Evolutionary conservation across 1,140 invertebrate species (phyloP).

Genomic region (Meloidogyne exigua): DNA sequence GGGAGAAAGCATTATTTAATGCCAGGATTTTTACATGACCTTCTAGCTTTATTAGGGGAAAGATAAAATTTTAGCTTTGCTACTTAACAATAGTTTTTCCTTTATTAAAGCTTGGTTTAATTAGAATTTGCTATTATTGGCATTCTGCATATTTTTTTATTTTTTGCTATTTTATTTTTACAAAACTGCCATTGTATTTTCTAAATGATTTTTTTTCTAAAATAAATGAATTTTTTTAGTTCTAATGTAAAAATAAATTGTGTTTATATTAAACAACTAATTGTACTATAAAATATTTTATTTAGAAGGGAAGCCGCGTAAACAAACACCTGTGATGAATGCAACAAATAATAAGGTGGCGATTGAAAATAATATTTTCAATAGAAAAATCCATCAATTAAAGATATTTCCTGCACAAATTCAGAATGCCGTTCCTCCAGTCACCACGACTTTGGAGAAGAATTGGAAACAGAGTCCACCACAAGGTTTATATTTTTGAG

Average conservation of each 20-base stretch:
- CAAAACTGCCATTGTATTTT: neutral
- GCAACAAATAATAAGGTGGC: constrained; percentile 9
- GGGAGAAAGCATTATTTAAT: too few relatives aligned
- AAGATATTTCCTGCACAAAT: constrained; percentile 8
- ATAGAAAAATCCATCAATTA: constrained; percentile 4
- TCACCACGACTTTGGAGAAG: neutral
- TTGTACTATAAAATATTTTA: neutral
- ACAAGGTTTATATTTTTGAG: neutral
- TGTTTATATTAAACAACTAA: too few relatives aligned
- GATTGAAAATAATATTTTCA: neutral
- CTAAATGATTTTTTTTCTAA: neutral
- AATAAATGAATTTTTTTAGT: neutral
- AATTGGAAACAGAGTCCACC: neutral
- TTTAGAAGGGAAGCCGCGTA: constrained; percentile 11
- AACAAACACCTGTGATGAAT: constrained; percentile 19
- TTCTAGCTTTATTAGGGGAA: too few relatives aligned
- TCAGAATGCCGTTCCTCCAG: neutral
- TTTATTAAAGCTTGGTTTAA: too few relatives aligned
- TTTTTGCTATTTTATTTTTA: neutral
- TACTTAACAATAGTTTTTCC: too few relatives aligned
- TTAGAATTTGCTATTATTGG: neutral
- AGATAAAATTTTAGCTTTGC: too few relatives aligned
- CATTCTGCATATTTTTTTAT: neutral
- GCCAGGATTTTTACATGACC: too few relatives aligned
- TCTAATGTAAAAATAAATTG: too few relatives aligned